These are phyloP conservation scores for Apocrypta bakeri DNA, from an alignment of 1,140 invertebrate species.

Conservation along the genomic window DNA sequence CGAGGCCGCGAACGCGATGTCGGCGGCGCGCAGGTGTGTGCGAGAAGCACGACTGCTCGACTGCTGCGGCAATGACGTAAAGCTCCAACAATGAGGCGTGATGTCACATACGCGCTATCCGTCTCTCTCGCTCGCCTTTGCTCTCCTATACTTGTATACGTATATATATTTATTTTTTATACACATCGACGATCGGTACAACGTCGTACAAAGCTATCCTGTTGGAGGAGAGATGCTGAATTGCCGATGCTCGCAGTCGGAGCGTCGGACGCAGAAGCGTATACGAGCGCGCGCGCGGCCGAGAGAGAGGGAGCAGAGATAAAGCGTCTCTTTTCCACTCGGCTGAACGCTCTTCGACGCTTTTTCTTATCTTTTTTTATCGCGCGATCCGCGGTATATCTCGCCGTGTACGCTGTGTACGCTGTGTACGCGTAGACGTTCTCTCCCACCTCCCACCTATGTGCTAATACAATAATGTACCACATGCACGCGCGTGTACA, in stretches of 20 bases:
- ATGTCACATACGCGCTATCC: slow-evolving; percentile 61
- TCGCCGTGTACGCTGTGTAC: too few species aligned
- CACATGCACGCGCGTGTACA: too few species aligned
- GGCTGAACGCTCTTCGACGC: background rate
- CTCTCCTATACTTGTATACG: too few species aligned
- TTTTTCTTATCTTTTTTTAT: background rate
- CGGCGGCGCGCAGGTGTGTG: background rate
- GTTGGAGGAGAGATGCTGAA: background rate
- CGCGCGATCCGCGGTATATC: background rate
- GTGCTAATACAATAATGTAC: too few species aligned
- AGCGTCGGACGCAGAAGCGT: too few species aligned
- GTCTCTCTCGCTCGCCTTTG: background rate
- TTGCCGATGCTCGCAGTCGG: slow-evolving; percentile 19
- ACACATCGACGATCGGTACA: too few species aligned
- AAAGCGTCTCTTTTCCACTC: background rate
- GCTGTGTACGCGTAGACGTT: too few species aligned
- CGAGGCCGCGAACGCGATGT: background rate
- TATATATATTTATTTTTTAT: too few species aligned
- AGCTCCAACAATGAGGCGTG: slow-evolving; percentile 74
- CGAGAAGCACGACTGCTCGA: background rate
- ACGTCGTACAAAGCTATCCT: too few species aligned
- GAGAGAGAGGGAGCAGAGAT: too few species aligned
- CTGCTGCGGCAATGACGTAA: slow-evolving; percentile 69
- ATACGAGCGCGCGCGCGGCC: background rate
- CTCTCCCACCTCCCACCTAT: too few species aligned